These are phyloP conservation scores for Pterobdella sp. DNA, from an alignment of 2,888 invertebrate genomes.

Conservation along the genomic window DNA sequence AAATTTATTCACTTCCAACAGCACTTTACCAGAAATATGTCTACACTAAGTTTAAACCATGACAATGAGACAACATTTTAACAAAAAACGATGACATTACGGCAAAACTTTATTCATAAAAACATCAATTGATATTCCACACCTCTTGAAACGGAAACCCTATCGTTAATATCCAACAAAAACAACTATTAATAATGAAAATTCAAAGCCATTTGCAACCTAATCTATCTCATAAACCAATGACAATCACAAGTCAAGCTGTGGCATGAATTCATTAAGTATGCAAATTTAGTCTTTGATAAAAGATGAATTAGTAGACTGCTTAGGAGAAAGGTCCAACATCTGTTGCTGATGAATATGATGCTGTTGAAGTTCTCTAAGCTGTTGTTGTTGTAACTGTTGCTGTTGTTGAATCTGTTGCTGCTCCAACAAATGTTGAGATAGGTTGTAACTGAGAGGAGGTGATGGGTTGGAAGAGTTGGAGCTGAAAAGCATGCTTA, in stretches of 20 bases:
- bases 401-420: constrained; percentile 10
- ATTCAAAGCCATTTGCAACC: neutral
- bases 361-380: constrained; percentile 3
- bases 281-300: neutral
- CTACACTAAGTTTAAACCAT: no score
- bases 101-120: no score
- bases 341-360: constrained; percentile 1
- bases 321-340: constrained; percentile 1
- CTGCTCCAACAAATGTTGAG: constrained; percentile 3
- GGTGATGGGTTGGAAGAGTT: constrained; percentile 18
- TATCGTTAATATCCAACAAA: neutral
- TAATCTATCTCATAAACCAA: neutral
- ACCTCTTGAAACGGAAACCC: neutral
- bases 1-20: no score
- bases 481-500: constrained; percentile 9
- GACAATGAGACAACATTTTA: no score
- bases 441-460: neutral
- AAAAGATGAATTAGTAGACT: neutral
- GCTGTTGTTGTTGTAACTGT: neutral
- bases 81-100: no score
- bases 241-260: neutral
- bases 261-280: no score
- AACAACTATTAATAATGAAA: neutral
- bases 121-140: no score
- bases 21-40: no score